phyloP scores from a whole-genome alignment of 2,113 vertebrate genomes.

The Arothron firmamentum region DNA sequence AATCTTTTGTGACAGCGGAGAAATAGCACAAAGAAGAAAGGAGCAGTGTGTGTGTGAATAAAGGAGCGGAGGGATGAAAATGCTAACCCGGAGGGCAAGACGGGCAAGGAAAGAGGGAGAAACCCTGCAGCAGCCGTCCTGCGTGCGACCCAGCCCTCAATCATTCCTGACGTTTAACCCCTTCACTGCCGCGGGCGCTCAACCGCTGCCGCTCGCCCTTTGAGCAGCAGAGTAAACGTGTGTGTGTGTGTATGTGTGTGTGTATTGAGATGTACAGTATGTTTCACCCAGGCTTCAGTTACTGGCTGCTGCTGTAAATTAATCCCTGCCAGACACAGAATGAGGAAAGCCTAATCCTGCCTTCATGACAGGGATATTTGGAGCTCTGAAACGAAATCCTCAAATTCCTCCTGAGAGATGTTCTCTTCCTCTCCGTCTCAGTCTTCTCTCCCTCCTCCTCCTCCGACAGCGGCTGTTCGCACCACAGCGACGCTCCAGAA shows the following conservation, averaged over 20 bases:
- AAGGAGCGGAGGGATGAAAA: constrained; percentile 23
- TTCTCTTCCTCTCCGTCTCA: constrained; percentile 25
- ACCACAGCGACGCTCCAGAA: constrained; percentile 19
- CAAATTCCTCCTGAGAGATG: constrained; percentile 41
- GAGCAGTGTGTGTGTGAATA: background rate
- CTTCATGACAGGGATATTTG: constrained; percentile 41
- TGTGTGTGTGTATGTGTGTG: too few species aligned
- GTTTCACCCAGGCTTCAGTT: constrained; percentile 29
- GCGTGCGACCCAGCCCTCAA: constrained; percentile 60
- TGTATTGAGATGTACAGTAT: constrained; percentile 22
- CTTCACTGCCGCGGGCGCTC: constrained; percentile 34
- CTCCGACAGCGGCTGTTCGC: constrained; percentile 4
- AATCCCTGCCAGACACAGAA: constrained; percentile 53
- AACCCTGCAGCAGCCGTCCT: constrained; percentile 41
- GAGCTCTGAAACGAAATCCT: constrained; percentile 39
- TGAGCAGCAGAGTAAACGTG: constrained; percentile 38
- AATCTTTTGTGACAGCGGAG: constrained; percentile 11
- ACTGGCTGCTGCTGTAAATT: constrained; percentile 56
- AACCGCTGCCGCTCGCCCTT: constrained; percentile 31
- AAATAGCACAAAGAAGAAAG: background rate
- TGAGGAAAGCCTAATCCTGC: constrained; percentile 51
- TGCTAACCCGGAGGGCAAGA: constrained; percentile 35
- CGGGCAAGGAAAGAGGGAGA: constrained; percentile 20
- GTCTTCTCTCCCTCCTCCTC: constrained; percentile 36
- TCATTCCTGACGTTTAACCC: constrained; percentile 64